Evolutionary conservation across 37 sponge, comb jelly and placozoan species (phyloP), one percentile per base, ranked within the genome.

Genomic region (Axinella damicornis): DNA sequence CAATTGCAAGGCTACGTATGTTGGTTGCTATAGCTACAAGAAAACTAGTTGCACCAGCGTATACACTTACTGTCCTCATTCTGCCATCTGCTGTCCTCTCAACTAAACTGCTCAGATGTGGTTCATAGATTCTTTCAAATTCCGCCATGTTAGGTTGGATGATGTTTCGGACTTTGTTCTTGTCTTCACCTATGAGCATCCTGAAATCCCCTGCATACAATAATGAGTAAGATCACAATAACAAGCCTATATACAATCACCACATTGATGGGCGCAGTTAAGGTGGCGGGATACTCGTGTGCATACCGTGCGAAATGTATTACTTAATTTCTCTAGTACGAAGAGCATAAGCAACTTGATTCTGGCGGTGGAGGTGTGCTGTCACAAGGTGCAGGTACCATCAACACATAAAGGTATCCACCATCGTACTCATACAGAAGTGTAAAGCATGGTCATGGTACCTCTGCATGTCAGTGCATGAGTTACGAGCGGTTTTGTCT

Each of bases 121-220:
- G 67, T 57, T 30, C 5, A 57, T 97, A 97, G 0, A 97, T 73
- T 19, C 78, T 27, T 0, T 57, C 20, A 84, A 97, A 97, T n/a
- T 69, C 69, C 17, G 74, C 64, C 11, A 92, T 12, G 54, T 89
- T 86, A 34, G 90, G 82, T 53, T 39, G 54, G 31, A 97, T 91
- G 33, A 97, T 92, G 68, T 97, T 97, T 2, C 20, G 15, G 0
- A 97, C 77, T 75, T 97, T 97, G 62, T 97, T 87, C 36, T 37
- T 55, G 53, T 97, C 95, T 69, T 97, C 97, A 19, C 96, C 97
- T 69, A 97, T 30, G 12, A 82, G 35, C 96, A 95, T 92, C 11
- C 97, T 71, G 52, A 97, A 86, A 58, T 97, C 97, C 5, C 96
- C 96, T 94, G 33, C 6, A 66, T 19, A 57, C 0, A 71, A 22